Base-by-base conservation (phyloP, 2,888 invertebrate species). In the Aproaerema taeniolella region DNA sequence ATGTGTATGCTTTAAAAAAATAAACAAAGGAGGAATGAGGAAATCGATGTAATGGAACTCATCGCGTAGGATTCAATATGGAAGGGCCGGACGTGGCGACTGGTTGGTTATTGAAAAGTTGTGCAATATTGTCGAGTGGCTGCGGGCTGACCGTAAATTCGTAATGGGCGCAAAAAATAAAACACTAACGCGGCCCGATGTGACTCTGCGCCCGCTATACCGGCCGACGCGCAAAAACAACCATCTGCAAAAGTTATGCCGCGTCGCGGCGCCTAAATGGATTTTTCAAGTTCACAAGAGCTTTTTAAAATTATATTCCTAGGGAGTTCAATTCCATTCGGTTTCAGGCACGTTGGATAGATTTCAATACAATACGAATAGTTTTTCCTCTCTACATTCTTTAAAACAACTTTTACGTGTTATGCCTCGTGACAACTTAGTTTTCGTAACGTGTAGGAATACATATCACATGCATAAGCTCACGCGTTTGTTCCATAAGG, bases 81-180 rank as follows among this genome's bases (percentile, higher is more conserved):
- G 74, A 61, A 63, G 68, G 68, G 70, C 58, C 64, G 63, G 64
- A 54, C 60, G 55, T 64, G 63, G 65, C 57, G 63, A 63, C 64
- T 67, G 67, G 73, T 70, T 75, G 78, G 82, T 83, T 86, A 86
- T 86, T 86, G 85, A 85, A 86, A 86, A 85, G 79, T 85, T 80
- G 76, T 73, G 80, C 83, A 83, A 86, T 85, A 86, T 81, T 83
- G 83, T 80, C 80, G 77, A 81, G 81, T 80, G 70, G 75, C 65
- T n/a, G n/a, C 71, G 69, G 71, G 63, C 72, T 59, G 63, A 59
- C 73, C 80, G 81, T 85, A 86, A 82, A 86, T 83, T 83, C 75
- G 82, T 83, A 85, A 83, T 83, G 83, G 81, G 64, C 58, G 72
- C 80, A 85, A 85, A 85, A 83, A 83, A 81, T 75, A 78, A 79